phyloP scores from a whole-genome alignment of 2,888 invertebrate genomes.

The Drosophila borborema region DNA sequence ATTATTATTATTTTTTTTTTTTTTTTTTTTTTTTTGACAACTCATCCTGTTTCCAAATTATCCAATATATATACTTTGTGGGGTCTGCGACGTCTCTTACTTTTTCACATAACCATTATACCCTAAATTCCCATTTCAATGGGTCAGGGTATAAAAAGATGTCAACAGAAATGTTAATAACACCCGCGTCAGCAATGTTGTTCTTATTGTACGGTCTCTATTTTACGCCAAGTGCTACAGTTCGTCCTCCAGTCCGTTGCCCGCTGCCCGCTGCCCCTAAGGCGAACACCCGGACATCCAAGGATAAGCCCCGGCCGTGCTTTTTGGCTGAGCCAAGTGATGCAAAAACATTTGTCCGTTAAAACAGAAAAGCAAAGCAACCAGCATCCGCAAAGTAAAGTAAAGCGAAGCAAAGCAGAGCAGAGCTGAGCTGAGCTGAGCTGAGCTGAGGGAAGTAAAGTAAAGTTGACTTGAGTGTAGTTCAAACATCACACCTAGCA shows the following conservation, averaged over 20 bases:
- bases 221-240: conserved; percentile 51
- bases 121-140: too few relatives aligned
- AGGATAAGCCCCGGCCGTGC: conserved; percentile 34
- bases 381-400: conserved; percentile 26
- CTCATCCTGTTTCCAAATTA: too few relatives aligned
- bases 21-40: too few relatives aligned
- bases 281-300: conserved; percentile 12
- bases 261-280: conserved; percentile 9
- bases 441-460: conserved; percentile 31
- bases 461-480: conserved; percentile 72
- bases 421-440: conserved; percentile 19
- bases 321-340: conserved; percentile 56
- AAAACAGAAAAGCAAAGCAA: conserved; percentile 48
- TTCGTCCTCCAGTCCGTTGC: conserved; percentile 28
- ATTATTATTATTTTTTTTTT: too few relatives aligned
- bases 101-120: too few relatives aligned
- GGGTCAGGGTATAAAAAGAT: conserved; percentile 32
- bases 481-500: conserved; percentile 81
- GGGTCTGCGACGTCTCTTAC: too few relatives aligned
- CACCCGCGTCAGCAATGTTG: conserved; percentile 50
- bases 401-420: not conserved
- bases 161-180: conserved; percentile 79
- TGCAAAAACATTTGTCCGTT: conserved; percentile 58
- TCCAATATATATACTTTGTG: too few relatives aligned
- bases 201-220: conserved; percentile 32